These are phyloP conservation scores for Podarcis raffonei DNA, from an alignment of 2,113 vertebrate genomes.

Conservation along the genomic window DNA sequence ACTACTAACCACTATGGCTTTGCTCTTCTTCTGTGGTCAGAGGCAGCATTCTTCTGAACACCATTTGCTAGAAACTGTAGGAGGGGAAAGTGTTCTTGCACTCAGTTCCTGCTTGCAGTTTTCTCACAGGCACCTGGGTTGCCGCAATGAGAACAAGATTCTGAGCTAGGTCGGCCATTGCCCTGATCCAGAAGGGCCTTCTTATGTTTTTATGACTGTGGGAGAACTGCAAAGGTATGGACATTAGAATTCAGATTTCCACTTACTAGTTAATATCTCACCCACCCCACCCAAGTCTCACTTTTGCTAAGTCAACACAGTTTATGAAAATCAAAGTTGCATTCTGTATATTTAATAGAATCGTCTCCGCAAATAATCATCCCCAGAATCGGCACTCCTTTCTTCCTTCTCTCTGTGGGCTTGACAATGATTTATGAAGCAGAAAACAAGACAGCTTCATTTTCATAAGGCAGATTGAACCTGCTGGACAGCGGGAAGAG, in stretches of 20 bases:
- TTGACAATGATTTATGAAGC: conserved; percentile 87
- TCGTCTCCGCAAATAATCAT: conserved; percentile 82
- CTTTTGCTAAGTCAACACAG: conserved; percentile 77
- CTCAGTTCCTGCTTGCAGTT: too few relatives aligned
- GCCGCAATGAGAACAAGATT: too few relatives aligned
- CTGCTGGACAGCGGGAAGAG: conserved; percentile 77
- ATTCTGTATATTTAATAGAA: conserved; percentile 80
- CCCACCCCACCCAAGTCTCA: conserved; percentile 25
- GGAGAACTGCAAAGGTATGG: neutral
- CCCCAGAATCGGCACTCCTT: conserved; percentile 80
- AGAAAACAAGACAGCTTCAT: conserved; percentile 84
- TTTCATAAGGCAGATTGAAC: conserved; percentile 81
- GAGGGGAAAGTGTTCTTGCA: too few relatives aligned
- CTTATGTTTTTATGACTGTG: too few relatives aligned
- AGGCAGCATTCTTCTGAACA: too few relatives aligned
- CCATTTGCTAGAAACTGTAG: too few relatives aligned
- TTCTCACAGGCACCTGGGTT: too few relatives aligned
- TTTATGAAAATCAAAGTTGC: conserved; percentile 77
- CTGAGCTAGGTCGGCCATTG: too few relatives aligned
- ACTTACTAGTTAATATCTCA: conserved; percentile 59
- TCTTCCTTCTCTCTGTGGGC: conserved; percentile 72
- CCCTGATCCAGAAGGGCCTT: too few relatives aligned
- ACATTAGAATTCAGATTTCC: conserved; percentile 45
- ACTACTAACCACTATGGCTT: too few relatives aligned
- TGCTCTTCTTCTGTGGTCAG: too few relatives aligned